Percentiles rank a stretch among this genome's conserved stretches.
Evolutionary conservation across 2,113 vertebrate genomes (phyloP).

Genomic region (Bucco capensis): DNA sequence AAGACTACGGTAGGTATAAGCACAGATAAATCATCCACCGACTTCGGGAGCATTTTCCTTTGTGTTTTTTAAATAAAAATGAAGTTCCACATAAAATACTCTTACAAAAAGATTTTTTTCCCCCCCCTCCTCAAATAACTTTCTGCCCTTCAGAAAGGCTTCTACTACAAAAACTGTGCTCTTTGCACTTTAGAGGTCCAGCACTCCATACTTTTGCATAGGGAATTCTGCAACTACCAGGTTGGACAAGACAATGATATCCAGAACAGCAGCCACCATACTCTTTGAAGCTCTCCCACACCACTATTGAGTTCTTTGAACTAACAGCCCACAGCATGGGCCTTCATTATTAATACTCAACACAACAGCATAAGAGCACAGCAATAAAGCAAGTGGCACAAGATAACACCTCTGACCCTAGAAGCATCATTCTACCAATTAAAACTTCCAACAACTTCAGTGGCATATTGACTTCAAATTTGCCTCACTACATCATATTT

Average conservation of each 20-base stretch:
- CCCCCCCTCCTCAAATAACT: not conserved
- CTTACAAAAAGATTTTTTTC: not conserved
- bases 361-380: rapidly evolving
- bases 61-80: not conserved
- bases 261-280: not conserved
- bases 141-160: not conserved
- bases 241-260: not conserved
- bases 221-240: not conserved
- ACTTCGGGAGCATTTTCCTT: not conserved
- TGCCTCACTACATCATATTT: not conserved
- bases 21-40: not conserved
- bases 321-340: not conserved
- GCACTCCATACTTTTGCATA: not conserved
- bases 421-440: not conserved
- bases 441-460: not conserved
- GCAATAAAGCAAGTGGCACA: not conserved
- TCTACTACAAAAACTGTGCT: not conserved
- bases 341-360: not conserved
- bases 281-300: not conserved
- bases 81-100: not conserved
- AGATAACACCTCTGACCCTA: not conserved
- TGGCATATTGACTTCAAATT: not conserved
- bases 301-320: not conserved
- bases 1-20: not conserved
- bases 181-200: not conserved